phyloP scores from a whole-genome alignment of 2,888 invertebrate genomes.

The Caradrina kadenii region DNA sequence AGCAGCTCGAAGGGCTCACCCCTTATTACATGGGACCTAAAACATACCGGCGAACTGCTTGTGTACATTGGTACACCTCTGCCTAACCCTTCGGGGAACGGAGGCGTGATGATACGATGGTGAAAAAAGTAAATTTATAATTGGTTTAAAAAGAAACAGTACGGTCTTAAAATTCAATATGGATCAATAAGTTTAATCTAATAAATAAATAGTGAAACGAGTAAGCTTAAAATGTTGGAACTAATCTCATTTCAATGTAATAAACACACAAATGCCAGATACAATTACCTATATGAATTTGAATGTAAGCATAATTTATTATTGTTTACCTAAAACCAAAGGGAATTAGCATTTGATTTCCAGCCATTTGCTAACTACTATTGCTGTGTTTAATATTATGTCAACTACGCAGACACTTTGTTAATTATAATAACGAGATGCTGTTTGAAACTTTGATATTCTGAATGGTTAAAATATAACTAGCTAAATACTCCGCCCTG shows the following conservation, averaged over 20 bases:
- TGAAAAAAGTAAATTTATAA: too few relatives aligned
- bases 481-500: too few relatives aligned
- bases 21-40: too few relatives aligned
- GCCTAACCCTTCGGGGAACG: too few relatives aligned
- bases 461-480: neutral
- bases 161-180: neutral
- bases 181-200: neutral
- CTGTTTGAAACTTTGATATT: slow-evolving; percentile 1
- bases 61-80: too few relatives aligned
- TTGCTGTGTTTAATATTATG: slow-evolving; percentile 12
- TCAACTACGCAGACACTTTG: neutral
- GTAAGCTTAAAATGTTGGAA: neutral
- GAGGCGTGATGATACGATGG: too few relatives aligned
- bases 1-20: too few relatives aligned
- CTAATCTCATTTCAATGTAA: too few relatives aligned
- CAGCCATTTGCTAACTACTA: slow-evolving; percentile 3
- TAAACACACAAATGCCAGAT: too few relatives aligned
- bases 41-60: too few relatives aligned
- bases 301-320: slow-evolving; percentile 25
- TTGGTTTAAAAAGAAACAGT: too few relatives aligned
- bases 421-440: slow-evolving; percentile 11
- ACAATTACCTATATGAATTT: slow-evolving; percentile 25
- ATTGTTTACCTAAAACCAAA: slow-evolving; percentile 25
- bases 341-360: slow-evolving; percentile 30
- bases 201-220: neutral